phyloP scores from a whole-genome alignment of 2,888 invertebrate genomes.

The Plagodis pulveraria region DNA sequence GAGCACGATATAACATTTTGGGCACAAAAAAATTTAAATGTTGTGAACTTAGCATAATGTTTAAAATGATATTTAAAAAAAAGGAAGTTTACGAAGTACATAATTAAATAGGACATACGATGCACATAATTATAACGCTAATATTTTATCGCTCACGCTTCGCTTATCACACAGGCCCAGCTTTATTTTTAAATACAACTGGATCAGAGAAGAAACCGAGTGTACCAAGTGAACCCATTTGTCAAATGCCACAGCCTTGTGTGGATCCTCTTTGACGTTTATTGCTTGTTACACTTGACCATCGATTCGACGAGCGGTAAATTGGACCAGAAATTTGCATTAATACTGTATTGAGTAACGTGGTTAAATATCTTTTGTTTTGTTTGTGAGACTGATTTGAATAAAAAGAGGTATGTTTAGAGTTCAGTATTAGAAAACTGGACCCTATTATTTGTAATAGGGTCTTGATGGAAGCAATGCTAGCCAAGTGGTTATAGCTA shows the following conservation, averaged over 20 bases:
- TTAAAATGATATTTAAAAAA: background rate
- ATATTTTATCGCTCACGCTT: conserved; percentile 15
- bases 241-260: conserved; percentile 63
- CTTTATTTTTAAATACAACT: conserved; percentile 38
- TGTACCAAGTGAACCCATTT: conserved; percentile 44
- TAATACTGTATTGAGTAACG: background rate
- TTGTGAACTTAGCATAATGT: too few species aligned
- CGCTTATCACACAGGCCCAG: conserved; percentile 8
- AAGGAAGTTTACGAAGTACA: background rate
- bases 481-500: too few species aligned
- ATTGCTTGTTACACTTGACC: conserved; percentile 17
- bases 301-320: conserved; percentile 8
- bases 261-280: conserved; percentile 35
- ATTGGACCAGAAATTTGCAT: conserved; percentile 11
- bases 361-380: too few species aligned
- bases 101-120: background rate
- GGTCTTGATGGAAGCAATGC: too few species aligned
- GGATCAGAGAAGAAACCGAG: conserved; percentile 44
- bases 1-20: too few species aligned
- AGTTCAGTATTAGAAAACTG: too few species aligned
- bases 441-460: too few species aligned
- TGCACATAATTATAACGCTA: background rate
- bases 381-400: too few species aligned
- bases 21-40: too few species aligned
- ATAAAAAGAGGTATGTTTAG: too few species aligned